Percentiles rank a stretch among this genome's conserved stretches.
Evolutionary conservation across 2,113 vertebrate genomes (phyloP).

Genomic region (Cebidichthys violaceus): DNA sequence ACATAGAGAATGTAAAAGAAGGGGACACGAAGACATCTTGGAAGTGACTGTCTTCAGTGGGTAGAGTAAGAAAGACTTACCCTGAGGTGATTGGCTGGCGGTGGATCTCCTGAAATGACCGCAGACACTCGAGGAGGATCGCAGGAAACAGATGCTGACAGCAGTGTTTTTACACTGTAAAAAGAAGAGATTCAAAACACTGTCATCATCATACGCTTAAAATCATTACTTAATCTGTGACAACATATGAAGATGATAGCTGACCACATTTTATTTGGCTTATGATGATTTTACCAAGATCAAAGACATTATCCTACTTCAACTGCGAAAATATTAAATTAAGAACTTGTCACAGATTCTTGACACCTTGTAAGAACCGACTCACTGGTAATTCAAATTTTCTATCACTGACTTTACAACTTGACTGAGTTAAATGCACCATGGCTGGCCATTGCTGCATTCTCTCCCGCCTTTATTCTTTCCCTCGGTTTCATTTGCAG

Average conservation of each 20-base stretch:
- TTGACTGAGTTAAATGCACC: neutral
- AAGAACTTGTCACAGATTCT: neutral
- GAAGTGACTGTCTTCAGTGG: slow-evolving; percentile 23
- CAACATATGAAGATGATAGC: neutral
- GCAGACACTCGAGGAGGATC: slow-evolving; percentile 10
- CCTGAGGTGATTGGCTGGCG: slow-evolving; percentile 15
- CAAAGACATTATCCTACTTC: neutral
- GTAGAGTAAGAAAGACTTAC: slow-evolving; percentile 15
- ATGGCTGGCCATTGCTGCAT: neutral
- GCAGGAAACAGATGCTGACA: slow-evolving; percentile 15
- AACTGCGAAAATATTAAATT: neutral
- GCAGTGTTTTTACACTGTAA: neutral
- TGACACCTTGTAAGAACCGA: neutral
- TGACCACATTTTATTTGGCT: neutral
- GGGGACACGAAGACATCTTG: slow-evolving; percentile 3
- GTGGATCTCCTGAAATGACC: slow-evolving; percentile 44
- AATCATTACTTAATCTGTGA: neutral
- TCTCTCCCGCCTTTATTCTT: neutral
- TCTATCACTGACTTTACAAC: neutral
- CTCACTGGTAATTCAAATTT: neutral
- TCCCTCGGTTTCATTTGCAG: slow-evolving; percentile 4
- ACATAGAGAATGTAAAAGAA: slow-evolving; percentile 4
- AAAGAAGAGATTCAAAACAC: neutral
- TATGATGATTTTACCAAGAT: neutral
- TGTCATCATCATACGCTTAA: neutral